Conservation (phyloP, 2,888 invertebrate species). For the Hyposoter dolosus region DNA sequence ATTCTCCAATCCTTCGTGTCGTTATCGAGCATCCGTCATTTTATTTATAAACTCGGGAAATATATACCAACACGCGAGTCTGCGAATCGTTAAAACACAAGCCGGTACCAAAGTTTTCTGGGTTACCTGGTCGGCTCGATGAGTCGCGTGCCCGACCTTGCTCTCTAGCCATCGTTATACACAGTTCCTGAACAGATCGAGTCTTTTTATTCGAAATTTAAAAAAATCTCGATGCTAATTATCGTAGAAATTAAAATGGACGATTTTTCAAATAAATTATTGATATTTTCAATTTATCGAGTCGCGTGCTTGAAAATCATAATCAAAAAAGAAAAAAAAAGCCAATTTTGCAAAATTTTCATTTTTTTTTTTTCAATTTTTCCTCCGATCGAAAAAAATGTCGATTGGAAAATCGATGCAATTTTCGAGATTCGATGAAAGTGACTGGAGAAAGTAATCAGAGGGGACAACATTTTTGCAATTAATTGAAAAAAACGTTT, state of each 20-base stretch:
- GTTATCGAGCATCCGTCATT: conserved; percentile 66
- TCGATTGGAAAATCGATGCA: background rate
- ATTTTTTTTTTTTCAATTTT: background rate
- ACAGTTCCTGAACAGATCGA: conserved; percentile 28
- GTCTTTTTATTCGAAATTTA: conserved; percentile 4
- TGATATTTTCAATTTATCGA: background rate
- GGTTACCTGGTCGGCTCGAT: conserved; percentile 66
- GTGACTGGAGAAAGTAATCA: background rate
- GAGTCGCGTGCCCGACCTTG: conserved; percentile 71
- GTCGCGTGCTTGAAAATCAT: background rate
- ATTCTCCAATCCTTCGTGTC: conserved; percentile 5
- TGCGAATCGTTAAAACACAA: conserved; percentile 62
- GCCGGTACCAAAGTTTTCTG: conserved; percentile 72
- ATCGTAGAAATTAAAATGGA: background rate
- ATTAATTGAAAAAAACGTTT: no score
- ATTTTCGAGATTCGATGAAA: background rate
- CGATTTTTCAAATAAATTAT: background rate
- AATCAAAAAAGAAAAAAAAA: background rate
- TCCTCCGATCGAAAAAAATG: background rate
- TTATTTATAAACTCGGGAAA: conserved; percentile 72
- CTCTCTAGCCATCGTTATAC: conserved; percentile 53
- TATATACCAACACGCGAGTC: conserved; percentile 51
- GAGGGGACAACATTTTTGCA: no score
- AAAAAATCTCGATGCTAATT: background rate
- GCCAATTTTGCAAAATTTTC: background rate